These are phyloP conservation scores for Chionis minor DNA, from an alignment of 2,113 vertebrate genomes.

Conservation along the genomic window DNA sequence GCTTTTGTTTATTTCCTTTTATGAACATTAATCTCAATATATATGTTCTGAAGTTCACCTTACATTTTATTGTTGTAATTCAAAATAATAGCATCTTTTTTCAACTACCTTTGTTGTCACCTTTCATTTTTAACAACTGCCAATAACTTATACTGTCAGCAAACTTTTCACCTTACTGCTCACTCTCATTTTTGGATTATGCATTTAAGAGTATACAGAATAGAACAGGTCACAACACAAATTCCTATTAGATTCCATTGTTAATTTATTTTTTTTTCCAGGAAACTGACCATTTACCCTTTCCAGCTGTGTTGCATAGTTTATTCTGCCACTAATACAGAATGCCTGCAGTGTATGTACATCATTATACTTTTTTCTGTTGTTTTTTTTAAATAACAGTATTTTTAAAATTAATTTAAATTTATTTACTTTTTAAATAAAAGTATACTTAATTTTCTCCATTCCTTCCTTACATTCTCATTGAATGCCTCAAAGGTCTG, in stretches of 20 bases:
- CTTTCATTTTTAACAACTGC: not conserved
- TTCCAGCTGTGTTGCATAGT: not conserved
- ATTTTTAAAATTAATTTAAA: too few relatives aligned
- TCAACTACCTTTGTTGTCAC: not conserved
- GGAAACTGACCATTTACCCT: not conserved
- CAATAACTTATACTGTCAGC: not conserved
- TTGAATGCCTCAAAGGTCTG: not conserved
- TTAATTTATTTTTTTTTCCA: not conserved
- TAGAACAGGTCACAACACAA: not conserved
- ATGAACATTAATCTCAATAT: not conserved
- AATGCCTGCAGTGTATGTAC: not conserved
- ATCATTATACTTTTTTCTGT: too few relatives aligned
- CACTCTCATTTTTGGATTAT: not conserved
- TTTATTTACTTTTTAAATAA: too few relatives aligned
- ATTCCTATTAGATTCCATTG: not conserved
- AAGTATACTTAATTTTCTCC: not conserved
- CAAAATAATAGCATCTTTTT: not conserved
- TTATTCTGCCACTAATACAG: not conserved
- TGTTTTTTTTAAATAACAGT: too few relatives aligned
- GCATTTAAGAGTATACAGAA: not conserved
- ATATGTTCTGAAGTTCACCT: not conserved
- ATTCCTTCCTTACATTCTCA: not conserved
- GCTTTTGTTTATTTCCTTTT: not conserved
- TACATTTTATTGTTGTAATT: not conserved
- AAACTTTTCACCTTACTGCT: not conserved